phyloP scores from a whole-genome alignment of 2,113 vertebrate genomes.

The Nothocercus julius region DNA sequence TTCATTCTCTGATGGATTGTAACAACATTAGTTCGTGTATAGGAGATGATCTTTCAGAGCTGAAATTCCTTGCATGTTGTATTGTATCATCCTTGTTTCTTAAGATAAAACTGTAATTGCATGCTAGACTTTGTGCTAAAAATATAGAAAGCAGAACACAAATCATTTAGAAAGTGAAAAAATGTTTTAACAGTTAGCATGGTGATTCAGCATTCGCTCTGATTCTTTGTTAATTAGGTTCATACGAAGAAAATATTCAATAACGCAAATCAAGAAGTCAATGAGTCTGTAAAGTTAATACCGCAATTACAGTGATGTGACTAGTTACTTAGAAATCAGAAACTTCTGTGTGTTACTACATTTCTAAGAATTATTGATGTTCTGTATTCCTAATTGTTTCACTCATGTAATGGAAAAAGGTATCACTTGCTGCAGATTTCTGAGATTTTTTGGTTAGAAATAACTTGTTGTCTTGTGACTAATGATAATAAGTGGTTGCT shows the following conservation, averaged over 20 bases:
- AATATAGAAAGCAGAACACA: neutral
- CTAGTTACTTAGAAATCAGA: neutral
- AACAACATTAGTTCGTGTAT: neutral
- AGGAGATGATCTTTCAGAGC: neutral
- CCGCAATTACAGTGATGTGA: neutral
- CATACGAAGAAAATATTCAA: neutral
- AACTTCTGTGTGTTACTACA: neutral
- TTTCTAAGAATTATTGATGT: neutral
- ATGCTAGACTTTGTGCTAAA: conserved; percentile 2
- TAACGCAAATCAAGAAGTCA: neutral
- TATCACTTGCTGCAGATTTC: neutral
- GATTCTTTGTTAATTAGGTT: conserved; percentile 17
- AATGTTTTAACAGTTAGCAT: neutral
- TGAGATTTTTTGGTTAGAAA: neutral
- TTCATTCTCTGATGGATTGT: neutral
- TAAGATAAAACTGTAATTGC: neutral
- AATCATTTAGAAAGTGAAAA: conserved; percentile 2
- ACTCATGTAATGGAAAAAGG: neutral
- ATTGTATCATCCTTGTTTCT: neutral
- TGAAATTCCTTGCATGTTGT: neutral
- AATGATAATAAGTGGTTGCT: neutral
- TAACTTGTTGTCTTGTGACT: neutral
- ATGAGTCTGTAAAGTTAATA: neutral
- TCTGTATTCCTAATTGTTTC: neutral
- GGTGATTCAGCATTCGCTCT: neutral